Evolutionary conservation across 2,888 invertebrate species (phyloP).

Genomic region (Galerucella nymphaeae): DNA sequence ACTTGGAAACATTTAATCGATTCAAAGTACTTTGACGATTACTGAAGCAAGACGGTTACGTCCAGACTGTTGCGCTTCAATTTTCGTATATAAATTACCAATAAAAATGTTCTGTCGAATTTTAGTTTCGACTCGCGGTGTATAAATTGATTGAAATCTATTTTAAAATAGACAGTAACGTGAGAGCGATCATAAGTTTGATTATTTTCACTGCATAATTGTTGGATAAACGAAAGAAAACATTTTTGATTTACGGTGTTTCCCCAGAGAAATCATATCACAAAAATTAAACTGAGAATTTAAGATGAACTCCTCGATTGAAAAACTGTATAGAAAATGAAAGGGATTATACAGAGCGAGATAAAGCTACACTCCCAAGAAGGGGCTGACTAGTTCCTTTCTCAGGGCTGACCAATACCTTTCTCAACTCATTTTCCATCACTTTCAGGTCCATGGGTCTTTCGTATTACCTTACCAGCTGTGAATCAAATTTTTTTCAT

Average conservation of each 20-base stretch:
- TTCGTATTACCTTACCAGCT: no score
- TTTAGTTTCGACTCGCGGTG: background rate
- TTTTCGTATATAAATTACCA: background rate
- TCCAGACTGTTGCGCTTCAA: background rate
- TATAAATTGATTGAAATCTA: background rate
- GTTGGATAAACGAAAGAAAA: constrained; percentile 4
- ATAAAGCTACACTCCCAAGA: no score
- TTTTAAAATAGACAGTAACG: background rate
- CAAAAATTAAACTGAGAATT: no score
- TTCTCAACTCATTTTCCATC: no score
- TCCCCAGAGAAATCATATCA: background rate
- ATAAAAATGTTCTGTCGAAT: background rate
- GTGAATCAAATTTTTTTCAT: no score
- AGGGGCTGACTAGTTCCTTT: no score
- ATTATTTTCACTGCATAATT: constrained; percentile 16
- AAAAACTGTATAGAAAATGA: no score
- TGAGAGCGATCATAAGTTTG: background rate
- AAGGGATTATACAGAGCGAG: no score
- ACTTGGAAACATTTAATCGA: constrained; percentile 41
- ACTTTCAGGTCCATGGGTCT: no score
- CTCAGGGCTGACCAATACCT: no score
- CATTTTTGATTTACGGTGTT: constrained; percentile 11
- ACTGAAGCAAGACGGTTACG: background rate
- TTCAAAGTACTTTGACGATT: constrained; percentile 17
- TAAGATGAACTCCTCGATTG: no score